Evolutionary conservation across 2,113 vertebrate genomes (phyloP).

Genomic region (Agelaius phoeniceus): DNA sequence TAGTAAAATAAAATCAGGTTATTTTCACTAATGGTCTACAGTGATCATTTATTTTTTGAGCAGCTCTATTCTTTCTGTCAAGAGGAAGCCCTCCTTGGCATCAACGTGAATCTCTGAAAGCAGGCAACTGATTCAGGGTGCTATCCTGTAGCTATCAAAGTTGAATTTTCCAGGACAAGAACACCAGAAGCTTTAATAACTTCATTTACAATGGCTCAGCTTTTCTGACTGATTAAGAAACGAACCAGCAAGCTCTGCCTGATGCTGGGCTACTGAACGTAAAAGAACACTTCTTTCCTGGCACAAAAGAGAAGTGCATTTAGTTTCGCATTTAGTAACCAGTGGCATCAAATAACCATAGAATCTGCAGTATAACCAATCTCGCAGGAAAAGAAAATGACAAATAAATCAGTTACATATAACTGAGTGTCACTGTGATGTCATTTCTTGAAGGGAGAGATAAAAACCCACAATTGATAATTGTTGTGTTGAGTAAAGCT

Average conservation of each 20-base stretch:
- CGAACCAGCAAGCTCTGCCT: not conserved
- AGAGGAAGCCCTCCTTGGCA: not conserved
- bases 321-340: not conserved
- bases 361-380: not conserved
- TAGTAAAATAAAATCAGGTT: constrained; percentile 55
- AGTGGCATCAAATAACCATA: not conserved
- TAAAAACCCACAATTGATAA: not conserved
- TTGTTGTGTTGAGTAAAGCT: not conserved
- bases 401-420: not conserved
- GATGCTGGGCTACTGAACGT: not conserved
- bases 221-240: not conserved
- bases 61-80: not conserved
- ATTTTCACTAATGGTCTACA: constrained; percentile 49
- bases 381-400: not conserved
- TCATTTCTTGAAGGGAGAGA: not conserved
- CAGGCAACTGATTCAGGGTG: not conserved
- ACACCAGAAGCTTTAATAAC: not conserved
- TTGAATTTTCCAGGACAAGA: not conserved
- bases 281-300: not conserved
- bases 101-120: not conserved
- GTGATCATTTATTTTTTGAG: constrained; percentile 32
- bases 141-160: not conserved
- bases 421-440: not conserved
- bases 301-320: not conserved
- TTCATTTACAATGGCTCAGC: not conserved